A percentile compares a stretch with the other conserved stretches of the same genome.
These are phyloP conservation scores for Chymomyza caudatula DNA, from an alignment of 2,888 invertebrate species.

Conservation along the genomic window DNA sequence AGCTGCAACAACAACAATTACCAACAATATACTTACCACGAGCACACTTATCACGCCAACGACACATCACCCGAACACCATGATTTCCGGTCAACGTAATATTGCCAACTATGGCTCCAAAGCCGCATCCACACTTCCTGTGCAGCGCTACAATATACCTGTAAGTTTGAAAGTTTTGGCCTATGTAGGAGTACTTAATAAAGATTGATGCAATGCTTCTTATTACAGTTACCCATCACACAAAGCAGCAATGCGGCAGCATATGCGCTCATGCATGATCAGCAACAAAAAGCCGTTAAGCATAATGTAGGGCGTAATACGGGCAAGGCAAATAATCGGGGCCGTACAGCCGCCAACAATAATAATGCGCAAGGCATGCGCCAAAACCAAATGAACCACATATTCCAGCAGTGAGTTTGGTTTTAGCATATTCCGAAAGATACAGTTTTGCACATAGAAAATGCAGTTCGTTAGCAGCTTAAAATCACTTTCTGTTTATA, in stretches of 20 bases:
- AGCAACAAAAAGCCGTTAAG: conserved; percentile 33
- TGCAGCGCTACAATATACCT: conserved; percentile 73
- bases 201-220: neutral
- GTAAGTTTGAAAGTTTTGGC: conserved; percentile 46
- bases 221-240: conserved; percentile 69
- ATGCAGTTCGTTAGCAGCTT: too few relatives aligned
- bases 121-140: conserved; percentile 47
- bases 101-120: conserved; percentile 28
- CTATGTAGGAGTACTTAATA: neutral
- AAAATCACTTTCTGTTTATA: too few relatives aligned
- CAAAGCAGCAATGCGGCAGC: conserved; percentile 40
- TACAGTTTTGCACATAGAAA: too few relatives aligned
- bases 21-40: conserved; percentile 22
- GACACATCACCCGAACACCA: neutral
- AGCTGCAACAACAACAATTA: conserved; percentile 22
- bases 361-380: conserved; percentile 43
- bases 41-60: conserved; percentile 41
- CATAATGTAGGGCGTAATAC: conserved; percentile 34
- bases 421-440: too few relatives aligned
- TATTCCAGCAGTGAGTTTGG: conserved; percentile 50
- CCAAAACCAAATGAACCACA: conserved; percentile 51
- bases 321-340: conserved; percentile 27
- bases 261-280: conserved; percentile 49
- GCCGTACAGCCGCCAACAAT: conserved; percentile 20
- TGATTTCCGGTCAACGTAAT: conserved; percentile 39